phyloP scores from a whole-genome alignment of 2,888 invertebrate genomes.

The Timema cristinae region DNA sequence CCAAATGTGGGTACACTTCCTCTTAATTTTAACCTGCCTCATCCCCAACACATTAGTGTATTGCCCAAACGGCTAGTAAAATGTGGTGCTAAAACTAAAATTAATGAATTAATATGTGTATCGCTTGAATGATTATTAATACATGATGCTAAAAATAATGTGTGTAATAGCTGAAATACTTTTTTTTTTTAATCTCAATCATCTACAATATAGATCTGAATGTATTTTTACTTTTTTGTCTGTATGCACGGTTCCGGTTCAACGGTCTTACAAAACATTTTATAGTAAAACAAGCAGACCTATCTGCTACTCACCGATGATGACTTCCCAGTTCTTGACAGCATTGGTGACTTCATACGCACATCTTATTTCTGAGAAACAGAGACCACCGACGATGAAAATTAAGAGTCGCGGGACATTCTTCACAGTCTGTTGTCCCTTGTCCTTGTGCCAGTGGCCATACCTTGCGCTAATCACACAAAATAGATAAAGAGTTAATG shows the following conservation, averaged over 20 bases:
- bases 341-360: constrained; percentile 97
- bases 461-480: constrained; percentile 75
- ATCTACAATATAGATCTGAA: constrained; percentile 1
- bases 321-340: constrained; percentile 97
- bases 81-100: too few relatives aligned
- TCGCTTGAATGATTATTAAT: too few relatives aligned
- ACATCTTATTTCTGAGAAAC: constrained; percentile 95
- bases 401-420: constrained; percentile 95
- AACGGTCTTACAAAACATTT: background rate
- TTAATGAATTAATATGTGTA: too few relatives aligned
- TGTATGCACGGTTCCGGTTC: too few relatives aligned
- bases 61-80: too few relatives aligned
- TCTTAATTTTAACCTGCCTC: too few relatives aligned
- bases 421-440: constrained; percentile 85
- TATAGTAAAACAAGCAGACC: background rate
- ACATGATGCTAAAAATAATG: too few relatives aligned
- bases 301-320: constrained; percentile 63
- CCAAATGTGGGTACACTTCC: too few relatives aligned
- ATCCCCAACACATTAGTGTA: too few relatives aligned
- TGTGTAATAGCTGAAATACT: background rate
- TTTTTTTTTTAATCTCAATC: background rate
- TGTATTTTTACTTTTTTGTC: background rate
- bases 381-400: constrained; percentile 93
- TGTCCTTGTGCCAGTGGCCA: constrained; percentile 99
- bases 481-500: too few relatives aligned